These are phyloP conservation scores for Maconellicoccus hirsutus DNA, from an alignment of 1,140 invertebrate species.

Conservation along the genomic window DNA sequence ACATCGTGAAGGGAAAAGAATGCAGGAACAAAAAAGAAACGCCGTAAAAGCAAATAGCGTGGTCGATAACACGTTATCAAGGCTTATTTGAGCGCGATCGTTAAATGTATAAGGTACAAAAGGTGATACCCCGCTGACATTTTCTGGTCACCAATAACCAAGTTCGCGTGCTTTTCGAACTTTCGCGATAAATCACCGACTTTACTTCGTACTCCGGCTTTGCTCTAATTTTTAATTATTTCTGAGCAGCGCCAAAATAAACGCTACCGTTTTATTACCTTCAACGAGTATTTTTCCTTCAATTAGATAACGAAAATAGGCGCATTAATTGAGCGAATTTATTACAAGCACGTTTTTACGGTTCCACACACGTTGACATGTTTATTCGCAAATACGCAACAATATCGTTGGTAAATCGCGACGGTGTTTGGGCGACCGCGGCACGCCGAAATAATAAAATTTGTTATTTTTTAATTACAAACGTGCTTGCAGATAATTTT, in stretches of 20 bases:
- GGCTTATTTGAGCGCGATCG: constrained; percentile 2
- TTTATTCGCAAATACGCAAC: not conserved
- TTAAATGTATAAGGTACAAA: constrained; percentile 12
- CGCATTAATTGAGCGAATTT: constrained; percentile 4
- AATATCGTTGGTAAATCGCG: too few species aligned
- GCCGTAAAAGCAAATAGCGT: constrained; percentile 13
- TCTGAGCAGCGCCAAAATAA: too few species aligned
- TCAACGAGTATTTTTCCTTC: not conserved
- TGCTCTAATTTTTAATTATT: constrained; percentile 10
- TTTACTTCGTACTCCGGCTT: not conserved
- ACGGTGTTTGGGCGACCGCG: too few species aligned
- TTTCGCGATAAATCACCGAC: constrained; percentile 2
- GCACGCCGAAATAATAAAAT: too few species aligned
- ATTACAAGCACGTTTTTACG: not conserved
- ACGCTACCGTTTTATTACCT: too few species aligned
- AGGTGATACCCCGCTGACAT: constrained; percentile 19
- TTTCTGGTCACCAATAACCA: constrained; percentile 14
- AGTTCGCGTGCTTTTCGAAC: constrained; percentile 17
- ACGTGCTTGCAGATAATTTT: not conserved
- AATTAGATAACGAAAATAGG: not conserved
- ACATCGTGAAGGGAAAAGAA: not conserved
- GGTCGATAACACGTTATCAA: constrained; percentile 10
- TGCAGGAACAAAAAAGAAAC: not conserved
- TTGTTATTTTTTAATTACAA: not conserved
- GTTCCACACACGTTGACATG: not conserved